Base-by-base conservation (phyloP, 2,888 invertebrate species). In the Cartodere bifasciata region DNA sequence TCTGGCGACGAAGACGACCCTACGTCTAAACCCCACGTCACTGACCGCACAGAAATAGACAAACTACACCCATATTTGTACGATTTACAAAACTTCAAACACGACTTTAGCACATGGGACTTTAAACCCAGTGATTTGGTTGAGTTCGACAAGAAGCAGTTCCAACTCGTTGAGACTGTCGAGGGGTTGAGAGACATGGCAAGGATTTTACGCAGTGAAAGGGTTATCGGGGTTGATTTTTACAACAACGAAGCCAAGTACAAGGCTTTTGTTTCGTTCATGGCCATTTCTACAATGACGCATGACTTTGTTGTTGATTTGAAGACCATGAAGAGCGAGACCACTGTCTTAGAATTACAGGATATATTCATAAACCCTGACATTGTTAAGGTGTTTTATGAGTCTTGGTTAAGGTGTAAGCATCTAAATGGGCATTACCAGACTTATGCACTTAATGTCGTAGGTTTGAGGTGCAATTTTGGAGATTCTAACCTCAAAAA, bases 361-460 rank as follows among this genome's bases (percentile, higher is more conserved):
- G 34, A 34, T 4, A 16, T 34, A 7, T 34, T 34, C 27, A 13
- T 25, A 3, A 34, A 34, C 13, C 34, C 34, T 7, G 22, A 27
- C 16, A 34, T 34, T n/a, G 7, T 34, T 6, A 34, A 34, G 23
- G 34, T 34, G 22, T 29, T 34, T 16, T 34, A 27, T n/a, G n/a
- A n/a, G n/a, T n/a, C n/a, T n/a, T n/a, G n/a, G n/a, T n/a, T n/a
- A n/a, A n/a, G n/a, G n/a, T n/a, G n/a, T n/a, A n/a, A n/a, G n/a
- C n/a, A n/a, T n/a, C n/a, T n/a, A n/a, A n/a, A n/a, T n/a, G n/a
- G n/a, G n/a, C n/a, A n/a, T n/a, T n/a, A n/a, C n/a, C n/a, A n/a
- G n/a, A n/a, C n/a, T n/a, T n/a, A n/a, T n/a, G n/a, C n/a, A n/a
- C n/a, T n/a, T n/a, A n/a, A n/a, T n/a, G n/a, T n/a, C n/a, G n/a